Conservation (phyloP, 2,113 vertebrate species). For the Pedionomus torquatus region DNA sequence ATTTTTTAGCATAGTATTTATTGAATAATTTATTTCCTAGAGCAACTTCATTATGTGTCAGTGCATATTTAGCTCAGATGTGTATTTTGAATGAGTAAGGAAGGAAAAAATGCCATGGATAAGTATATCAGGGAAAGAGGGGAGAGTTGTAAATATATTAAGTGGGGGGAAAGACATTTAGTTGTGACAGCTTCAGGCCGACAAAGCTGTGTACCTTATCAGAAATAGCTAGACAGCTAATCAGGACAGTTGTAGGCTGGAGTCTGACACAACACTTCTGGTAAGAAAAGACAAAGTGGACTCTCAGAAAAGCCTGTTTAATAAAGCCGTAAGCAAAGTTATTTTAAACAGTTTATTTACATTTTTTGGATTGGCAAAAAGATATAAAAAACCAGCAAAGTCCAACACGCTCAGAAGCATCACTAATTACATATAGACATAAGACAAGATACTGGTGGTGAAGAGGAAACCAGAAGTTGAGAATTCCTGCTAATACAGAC, state of each 20-base stretch:
- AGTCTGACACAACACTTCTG: neutral
- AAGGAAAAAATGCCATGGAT: neutral
- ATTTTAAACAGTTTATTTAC: constrained; percentile 79
- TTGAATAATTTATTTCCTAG: neutral
- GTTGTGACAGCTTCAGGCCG: neutral
- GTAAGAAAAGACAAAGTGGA: neutral
- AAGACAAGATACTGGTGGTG: constrained; percentile 13
- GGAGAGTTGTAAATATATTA: neutral
- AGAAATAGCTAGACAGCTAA: neutral
- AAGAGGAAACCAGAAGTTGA: constrained; percentile 6
- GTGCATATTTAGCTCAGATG: neutral
- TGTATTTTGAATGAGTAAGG: neutral
- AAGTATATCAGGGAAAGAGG: neutral
- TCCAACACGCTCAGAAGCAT: constrained; percentile 43
- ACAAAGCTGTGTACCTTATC: neutral
- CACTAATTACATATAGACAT: constrained; percentile 39
- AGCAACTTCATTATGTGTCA: neutral
- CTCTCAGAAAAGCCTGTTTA: neutral
- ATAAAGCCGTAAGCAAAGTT: constrained; percentile 27
- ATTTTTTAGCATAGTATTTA: neutral
- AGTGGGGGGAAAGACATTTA: too few species aligned
- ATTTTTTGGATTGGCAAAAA: constrained; percentile 50
- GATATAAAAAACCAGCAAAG: constrained; percentile 41
- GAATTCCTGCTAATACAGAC: neutral
- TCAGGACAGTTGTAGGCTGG: neutral